Evolutionary conservation across 2,113 vertebrate species (phyloP).

Genomic region (Reinhardtius hippoglossoides): DNA sequence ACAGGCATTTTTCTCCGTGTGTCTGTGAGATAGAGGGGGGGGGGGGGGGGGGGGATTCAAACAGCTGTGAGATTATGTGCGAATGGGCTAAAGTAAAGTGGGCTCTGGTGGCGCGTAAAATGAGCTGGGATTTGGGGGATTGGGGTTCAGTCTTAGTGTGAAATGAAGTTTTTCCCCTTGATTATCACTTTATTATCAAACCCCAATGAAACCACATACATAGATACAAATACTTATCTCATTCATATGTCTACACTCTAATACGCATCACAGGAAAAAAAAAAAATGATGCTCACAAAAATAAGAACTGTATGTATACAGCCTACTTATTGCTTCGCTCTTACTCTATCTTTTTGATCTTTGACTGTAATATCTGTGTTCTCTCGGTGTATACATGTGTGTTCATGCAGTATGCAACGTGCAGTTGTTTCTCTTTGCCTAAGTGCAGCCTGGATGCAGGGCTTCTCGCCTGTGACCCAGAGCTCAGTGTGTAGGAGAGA

Average conservation of each 20-base stretch:
- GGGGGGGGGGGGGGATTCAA: conserved; percentile 1
- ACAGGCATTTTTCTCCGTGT: conserved; percentile 11
- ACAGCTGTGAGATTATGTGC: conserved; percentile 60
- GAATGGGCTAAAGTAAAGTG: conserved; percentile 49
- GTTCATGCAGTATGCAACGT: neutral
- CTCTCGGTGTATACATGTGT: neutral
- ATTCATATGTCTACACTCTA: neutral
- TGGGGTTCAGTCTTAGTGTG: conserved; percentile 66
- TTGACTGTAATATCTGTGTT: neutral
- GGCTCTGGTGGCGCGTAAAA: conserved; percentile 73
- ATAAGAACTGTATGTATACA: too few relatives aligned
- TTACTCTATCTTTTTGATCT: too few relatives aligned
- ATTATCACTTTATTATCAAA: conserved; percentile 20
- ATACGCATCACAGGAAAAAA: neutral
- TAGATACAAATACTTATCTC: neutral
- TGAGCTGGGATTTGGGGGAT: conserved; percentile 77
- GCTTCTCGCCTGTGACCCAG: conserved; percentile 23
- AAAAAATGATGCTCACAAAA: too few relatives aligned
- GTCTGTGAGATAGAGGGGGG: neutral
- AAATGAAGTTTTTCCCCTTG: conserved; percentile 75
- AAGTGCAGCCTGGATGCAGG: conserved; percentile 15
- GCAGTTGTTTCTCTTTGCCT: conserved; percentile 2
- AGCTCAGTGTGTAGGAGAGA: conserved; percentile 45
- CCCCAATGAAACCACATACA: conserved; percentile 36
- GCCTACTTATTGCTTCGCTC: too few relatives aligned